Evolutionary conservation across 2,888 invertebrate genomes (phyloP).

Genomic region (Girardia tigrina): DNA sequence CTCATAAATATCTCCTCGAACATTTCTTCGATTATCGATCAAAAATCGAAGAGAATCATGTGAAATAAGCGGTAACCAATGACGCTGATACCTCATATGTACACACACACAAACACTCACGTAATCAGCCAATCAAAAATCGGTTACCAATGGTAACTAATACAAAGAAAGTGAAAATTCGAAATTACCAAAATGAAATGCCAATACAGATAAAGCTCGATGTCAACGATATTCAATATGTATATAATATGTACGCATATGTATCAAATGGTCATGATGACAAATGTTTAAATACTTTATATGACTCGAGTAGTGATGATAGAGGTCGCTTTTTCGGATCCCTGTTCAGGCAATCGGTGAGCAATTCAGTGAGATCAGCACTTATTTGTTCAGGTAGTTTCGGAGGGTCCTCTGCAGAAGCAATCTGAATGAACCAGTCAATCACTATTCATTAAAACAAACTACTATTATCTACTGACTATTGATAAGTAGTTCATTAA

Average conservation of each 20-base stretch:
- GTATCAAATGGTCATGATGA: neutral
- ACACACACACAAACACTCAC: too few species aligned
- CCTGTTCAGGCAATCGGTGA: conserved; percentile 50
- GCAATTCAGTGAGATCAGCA: conserved; percentile 46
- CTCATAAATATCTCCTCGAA: conserved; percentile 18
- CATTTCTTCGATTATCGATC: too few species aligned
- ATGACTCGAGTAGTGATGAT: neutral
- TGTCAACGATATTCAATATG: neutral
- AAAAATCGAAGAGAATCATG: too few species aligned
- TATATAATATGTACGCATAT: too few species aligned
- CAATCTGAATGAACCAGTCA: conserved; percentile 51
- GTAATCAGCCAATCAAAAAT: too few species aligned
- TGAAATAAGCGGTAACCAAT: too few species aligned
- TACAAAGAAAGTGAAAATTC: neutral
- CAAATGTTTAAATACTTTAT: conserved; percentile 16
- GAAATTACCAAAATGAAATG: neutral
- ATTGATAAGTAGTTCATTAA: too few species aligned
- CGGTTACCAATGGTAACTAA: neutral
- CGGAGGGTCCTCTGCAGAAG: conserved; percentile 50
- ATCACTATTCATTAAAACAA: too few species aligned
- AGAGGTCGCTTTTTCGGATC: conserved; percentile 48
- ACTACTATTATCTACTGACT: too few species aligned
- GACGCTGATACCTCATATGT: too few species aligned
- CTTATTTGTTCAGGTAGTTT: conserved; percentile 49
- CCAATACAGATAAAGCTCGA: conserved; percentile 5